phyloP scores from a whole-genome alignment of 2,888 invertebrate genomes.

The Drosophila nr. medialis region DNA sequence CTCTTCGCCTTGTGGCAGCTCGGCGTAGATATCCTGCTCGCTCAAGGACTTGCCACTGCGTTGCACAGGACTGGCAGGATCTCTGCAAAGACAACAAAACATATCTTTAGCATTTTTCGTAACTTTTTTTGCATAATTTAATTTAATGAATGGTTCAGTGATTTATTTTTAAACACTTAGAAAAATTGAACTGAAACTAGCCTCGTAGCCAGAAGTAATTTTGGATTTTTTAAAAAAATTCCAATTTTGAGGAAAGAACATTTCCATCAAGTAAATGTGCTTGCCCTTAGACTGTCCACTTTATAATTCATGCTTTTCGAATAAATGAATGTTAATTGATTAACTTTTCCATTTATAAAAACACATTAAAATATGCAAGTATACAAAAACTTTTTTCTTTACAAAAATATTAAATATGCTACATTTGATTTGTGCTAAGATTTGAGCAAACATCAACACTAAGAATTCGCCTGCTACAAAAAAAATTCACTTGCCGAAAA shows the following conservation, averaged over 20 bases:
- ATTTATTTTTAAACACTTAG: constrained; percentile 6
- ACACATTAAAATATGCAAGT: background rate
- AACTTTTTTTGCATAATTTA: background rate
- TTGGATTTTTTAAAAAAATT: background rate
- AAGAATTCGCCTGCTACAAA: background rate
- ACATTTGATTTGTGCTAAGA: background rate
- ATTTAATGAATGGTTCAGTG: constrained; percentile 17
- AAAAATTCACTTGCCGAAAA: background rate
- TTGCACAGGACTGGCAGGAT: constrained; percentile 78
- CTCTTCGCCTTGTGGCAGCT: constrained; percentile 86
- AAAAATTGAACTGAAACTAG: background rate
- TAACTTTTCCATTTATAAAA: background rate
- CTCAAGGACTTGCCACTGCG: constrained; percentile 84
- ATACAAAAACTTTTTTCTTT: background rate
- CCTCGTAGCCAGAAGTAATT: fast-evolving
- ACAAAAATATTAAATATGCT: background rate
- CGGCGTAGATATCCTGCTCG: constrained; percentile 85
- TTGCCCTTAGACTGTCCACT: background rate
- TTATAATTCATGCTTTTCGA: background rate
- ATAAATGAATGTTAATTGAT: background rate
- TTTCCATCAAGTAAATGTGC: background rate
- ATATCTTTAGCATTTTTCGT: constrained; percentile 13
- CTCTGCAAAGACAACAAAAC: constrained; percentile 74
- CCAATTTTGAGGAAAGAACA: background rate
- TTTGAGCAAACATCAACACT: background rate